These are phyloP conservation scores for Coryphaenoides rupestris DNA, from an alignment of 2,113 vertebrate species.

Conservation along the genomic window DNA sequence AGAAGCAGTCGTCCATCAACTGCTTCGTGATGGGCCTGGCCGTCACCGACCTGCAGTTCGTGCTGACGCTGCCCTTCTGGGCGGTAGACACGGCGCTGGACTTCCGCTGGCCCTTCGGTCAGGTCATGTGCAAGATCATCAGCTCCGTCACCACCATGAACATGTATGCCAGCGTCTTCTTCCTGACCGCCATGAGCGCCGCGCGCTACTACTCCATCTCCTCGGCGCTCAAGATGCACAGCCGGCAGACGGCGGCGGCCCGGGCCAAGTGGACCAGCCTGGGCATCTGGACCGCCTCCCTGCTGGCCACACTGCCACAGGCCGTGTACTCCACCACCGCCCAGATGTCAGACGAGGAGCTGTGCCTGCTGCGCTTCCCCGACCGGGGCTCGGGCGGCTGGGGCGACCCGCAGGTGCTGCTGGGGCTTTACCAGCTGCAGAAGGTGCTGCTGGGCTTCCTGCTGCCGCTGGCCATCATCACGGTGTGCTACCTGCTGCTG, in stretches of 20 bases:
- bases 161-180: constrained; percentile 81
- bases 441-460: constrained; percentile 78
- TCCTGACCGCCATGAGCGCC: constrained; percentile 79
- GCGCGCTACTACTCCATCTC: constrained; percentile 76
- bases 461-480: constrained; percentile 75
- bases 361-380: constrained; percentile 78
- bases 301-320: constrained; percentile 75
- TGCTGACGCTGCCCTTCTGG: constrained; percentile 80
- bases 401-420: constrained; percentile 76
- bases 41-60: constrained; percentile 79
- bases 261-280: constrained; percentile 73
- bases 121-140: constrained; percentile 79
- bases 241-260: constrained; percentile 51
- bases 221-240: constrained; percentile 72
- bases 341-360: constrained; percentile 73
- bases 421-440: constrained; percentile 80
- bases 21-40: constrained; percentile 80
- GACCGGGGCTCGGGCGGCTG: constrained; percentile 73
- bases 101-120: constrained; percentile 81
- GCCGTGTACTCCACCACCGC: constrained; percentile 76
- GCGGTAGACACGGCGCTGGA: constrained; percentile 78
- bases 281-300: constrained; percentile 72
- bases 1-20: constrained; percentile 76
- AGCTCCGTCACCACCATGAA: constrained; percentile 79
- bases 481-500: constrained; percentile 75